Evolutionary conservation across 2,113 vertebrate genomes (phyloP).

Genomic region (Scytalopus superciliaris): DNA sequence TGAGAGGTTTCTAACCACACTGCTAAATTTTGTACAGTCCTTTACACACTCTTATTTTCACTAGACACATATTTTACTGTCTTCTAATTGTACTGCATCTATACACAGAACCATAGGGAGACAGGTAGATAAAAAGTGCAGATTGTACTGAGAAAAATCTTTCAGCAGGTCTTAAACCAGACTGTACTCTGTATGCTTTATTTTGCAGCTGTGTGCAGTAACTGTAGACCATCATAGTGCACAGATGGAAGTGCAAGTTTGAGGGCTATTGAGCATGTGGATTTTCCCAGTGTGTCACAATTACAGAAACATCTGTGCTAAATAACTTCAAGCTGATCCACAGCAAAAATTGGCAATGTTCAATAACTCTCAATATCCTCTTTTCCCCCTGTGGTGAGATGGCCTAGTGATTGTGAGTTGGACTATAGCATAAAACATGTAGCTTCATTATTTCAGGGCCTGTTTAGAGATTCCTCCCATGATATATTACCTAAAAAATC

Average conservation of each 20-base stretch:
- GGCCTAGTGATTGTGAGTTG: conserved; percentile 63
- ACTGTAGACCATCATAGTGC: conserved; percentile 60
- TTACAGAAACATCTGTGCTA: conserved; percentile 82
- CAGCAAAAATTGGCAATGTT: conserved; percentile 78
- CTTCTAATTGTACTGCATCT: neutral
- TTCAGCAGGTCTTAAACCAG: conserved; percentile 59
- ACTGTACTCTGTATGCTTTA: conserved; percentile 40
- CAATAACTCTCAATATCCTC: conserved; percentile 71
- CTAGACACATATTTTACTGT: neutral
- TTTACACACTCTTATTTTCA: conserved; percentile 4
- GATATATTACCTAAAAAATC: conserved; percentile 67
- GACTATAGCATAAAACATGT: conserved; percentile 60
- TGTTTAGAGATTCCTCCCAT: conserved; percentile 70
- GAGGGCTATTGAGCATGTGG: conserved; percentile 76
- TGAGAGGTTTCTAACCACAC: neutral
- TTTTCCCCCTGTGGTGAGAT: conserved; percentile 60
- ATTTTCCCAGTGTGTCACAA: conserved; percentile 81
- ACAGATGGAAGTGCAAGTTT: conserved; percentile 78
- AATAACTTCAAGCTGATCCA: conserved; percentile 81
- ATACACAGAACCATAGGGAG: neutral
- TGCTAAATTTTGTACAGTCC: neutral
- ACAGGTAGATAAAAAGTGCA: conserved; percentile 47
- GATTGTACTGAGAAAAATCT: conserved; percentile 17
- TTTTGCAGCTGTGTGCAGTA: conserved; percentile 40
- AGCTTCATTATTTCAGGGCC: conserved; percentile 67